phyloP scores from a whole-genome alignment of 1,140 invertebrate genomes.

The Drosophila athabasca region DNA sequence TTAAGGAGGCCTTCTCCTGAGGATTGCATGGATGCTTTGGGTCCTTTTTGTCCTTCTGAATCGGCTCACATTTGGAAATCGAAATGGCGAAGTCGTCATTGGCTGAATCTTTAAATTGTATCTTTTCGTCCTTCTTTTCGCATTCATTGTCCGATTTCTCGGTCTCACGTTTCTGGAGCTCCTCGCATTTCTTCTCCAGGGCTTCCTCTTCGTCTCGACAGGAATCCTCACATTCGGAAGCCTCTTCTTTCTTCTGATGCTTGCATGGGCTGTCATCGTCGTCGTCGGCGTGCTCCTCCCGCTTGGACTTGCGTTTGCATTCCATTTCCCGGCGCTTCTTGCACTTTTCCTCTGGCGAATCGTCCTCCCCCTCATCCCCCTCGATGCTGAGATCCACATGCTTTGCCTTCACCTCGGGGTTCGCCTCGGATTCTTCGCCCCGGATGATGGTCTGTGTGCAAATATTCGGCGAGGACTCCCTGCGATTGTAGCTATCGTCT shows the following conservation, averaged over 20 bases:
- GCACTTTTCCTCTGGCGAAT: background rate
- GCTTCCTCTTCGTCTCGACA: background rate
- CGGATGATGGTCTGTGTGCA: constrained; percentile 60
- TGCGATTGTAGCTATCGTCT: too few species aligned
- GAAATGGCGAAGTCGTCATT: too few species aligned
- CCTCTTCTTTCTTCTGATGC: too few species aligned
- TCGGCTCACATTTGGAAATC: background rate
- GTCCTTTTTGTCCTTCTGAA: background rate
- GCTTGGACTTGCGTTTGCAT: background rate
- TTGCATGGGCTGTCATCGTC: too few species aligned
- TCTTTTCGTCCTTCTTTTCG: background rate
- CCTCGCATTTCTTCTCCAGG: background rate
- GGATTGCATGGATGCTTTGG: background rate
- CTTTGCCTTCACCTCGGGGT: constrained; percentile 50
- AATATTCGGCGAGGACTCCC: constrained; percentile 18
- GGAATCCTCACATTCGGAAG: too few species aligned
- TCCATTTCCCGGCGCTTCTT: constrained; percentile 3
- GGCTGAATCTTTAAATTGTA: background rate
- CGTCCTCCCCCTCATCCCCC: background rate
- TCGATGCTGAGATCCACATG: constrained; percentile 35
- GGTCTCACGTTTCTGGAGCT: background rate
- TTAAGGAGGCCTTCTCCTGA: background rate
- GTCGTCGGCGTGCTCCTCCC: background rate
- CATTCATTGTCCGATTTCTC: background rate
- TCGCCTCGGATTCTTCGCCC: constrained; percentile 6